Evolutionary conservation across 1,140 invertebrate species (phyloP).

Genomic region (Bilobella aurantiaca): DNA sequence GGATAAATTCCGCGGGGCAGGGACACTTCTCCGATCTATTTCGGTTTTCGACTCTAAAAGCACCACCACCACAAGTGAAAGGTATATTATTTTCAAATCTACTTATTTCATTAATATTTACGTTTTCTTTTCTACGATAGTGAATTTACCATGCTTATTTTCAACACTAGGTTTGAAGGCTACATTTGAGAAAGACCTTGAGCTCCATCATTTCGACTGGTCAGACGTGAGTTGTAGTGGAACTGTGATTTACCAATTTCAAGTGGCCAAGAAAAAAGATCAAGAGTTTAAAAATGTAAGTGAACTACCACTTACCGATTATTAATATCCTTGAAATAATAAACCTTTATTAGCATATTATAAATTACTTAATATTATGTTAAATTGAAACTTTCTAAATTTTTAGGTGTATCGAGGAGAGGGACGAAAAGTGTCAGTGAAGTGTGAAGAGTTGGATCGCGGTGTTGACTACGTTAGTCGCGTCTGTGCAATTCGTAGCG

Average conservation of each 20-base stretch:
- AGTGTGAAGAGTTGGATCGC: conserved; percentile 22
- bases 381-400: conserved; percentile 3
- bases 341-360: too few species aligned
- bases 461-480: conserved; percentile 23
- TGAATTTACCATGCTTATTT: background rate
- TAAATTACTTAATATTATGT: background rate
- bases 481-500: conserved; percentile 32
- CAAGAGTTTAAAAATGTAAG: conserved; percentile 33
- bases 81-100: conserved; percentile 38
- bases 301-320: too few species aligned
- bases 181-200: conserved; percentile 15
- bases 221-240: conserved; percentile 22
- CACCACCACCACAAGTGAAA: conserved; percentile 66
- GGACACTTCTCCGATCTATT: conserved; percentile 62
- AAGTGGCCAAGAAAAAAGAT: conserved; percentile 28
- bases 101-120: background rate
- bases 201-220: conserved; percentile 28
- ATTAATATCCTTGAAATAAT: background rate
- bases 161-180: conserved; percentile 21
- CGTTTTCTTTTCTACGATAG: too few species aligned
- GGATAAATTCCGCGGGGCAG: conserved; percentile 68
- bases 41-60: conserved; percentile 58
- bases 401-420: conserved; percentile 28
- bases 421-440: conserved; percentile 16
- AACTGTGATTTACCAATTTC: conserved; percentile 28